A percentile compares a stretch with the other conserved stretches of the same genome.
phyloP scores from a whole-genome alignment of 2,113 vertebrate genomes.

The Zingel zingel region DNA sequence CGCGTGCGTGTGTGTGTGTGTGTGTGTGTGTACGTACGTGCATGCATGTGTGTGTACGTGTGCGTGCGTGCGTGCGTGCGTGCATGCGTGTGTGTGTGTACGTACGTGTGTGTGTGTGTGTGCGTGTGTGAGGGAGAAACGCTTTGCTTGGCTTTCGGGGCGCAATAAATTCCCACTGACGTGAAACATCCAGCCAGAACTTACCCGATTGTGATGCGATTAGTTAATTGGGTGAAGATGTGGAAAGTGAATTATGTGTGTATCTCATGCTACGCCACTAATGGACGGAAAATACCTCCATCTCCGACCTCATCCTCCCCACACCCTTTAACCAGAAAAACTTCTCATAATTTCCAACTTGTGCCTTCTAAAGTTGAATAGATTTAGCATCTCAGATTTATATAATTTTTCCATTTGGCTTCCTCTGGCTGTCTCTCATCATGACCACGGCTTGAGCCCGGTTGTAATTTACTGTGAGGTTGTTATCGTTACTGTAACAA shows the following conservation, averaged over 20 bases:
- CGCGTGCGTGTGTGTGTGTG: slow-evolving; percentile 1
- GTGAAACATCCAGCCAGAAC: slow-evolving; percentile 60
- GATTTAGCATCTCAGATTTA: slow-evolving; percentile 79
- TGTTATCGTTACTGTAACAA: slow-evolving; percentile 75
- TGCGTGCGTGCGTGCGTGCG: slow-evolving; percentile 4
- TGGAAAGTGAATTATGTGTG: slow-evolving; percentile 78
- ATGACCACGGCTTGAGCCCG: slow-evolving; percentile 21
- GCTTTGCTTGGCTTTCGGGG: slow-evolving; percentile 27
- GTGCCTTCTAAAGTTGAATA: slow-evolving; percentile 69
- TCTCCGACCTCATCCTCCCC: slow-evolving; percentile 69
- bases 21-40: slow-evolving; percentile 7
- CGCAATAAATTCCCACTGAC: slow-evolving; percentile 52
- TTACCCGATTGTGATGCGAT: slow-evolving; percentile 75
- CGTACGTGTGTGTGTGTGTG: not conserved
- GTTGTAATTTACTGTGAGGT: slow-evolving; percentile 68
- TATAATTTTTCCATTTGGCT: slow-evolving; percentile 80
- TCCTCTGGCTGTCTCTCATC: slow-evolving; percentile 57
- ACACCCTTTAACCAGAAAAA: slow-evolving; percentile 71
- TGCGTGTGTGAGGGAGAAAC: not conserved
- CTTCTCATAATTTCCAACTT: slow-evolving; percentile 72
- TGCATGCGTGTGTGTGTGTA: slow-evolving; percentile 2
- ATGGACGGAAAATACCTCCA: slow-evolving; percentile 81
- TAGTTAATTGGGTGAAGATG: slow-evolving; percentile 82
- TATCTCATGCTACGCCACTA: slow-evolving; percentile 78
- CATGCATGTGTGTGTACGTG: not conserved